phyloP scores from a whole-genome alignment of 2,888 invertebrate genomes.

The Rotaria socialis region DNA sequence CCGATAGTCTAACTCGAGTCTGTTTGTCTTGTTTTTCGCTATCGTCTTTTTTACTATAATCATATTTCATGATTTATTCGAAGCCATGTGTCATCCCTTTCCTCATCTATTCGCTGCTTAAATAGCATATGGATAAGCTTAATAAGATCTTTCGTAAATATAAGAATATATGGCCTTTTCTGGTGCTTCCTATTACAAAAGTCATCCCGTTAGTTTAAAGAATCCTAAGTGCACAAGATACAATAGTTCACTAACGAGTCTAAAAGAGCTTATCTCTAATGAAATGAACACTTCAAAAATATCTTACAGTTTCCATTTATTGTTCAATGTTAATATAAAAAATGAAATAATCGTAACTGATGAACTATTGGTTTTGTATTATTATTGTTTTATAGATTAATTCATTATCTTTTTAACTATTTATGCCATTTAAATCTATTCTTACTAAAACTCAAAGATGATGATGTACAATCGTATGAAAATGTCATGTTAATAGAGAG shows the following conservation, averaged over 20 bases:
- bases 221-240: neutral
- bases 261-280: neutral
- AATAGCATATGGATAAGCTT: neutral
- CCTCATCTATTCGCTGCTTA: neutral
- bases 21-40: conserved; percentile 20
- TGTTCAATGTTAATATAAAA: neutral
- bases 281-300: neutral
- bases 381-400: neutral
- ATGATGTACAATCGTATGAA: neutral
- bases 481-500: neutral
- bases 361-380: no score
- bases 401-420: neutral
- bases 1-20: neutral
- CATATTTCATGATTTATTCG: conserved; percentile 1
- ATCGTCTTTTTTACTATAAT: neutral
- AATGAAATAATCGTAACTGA: no score
- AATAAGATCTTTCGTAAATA: neutral
- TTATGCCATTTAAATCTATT: neutral
- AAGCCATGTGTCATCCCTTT: neutral
- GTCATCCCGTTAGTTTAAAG: neutral
- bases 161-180: neutral
- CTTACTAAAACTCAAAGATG: neutral
- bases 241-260: neutral
- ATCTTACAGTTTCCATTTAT: neutral
- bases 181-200: neutral